Conservation (phyloP, 2,888 invertebrate genomes). For the Margaritifera margaritifera region DNA sequence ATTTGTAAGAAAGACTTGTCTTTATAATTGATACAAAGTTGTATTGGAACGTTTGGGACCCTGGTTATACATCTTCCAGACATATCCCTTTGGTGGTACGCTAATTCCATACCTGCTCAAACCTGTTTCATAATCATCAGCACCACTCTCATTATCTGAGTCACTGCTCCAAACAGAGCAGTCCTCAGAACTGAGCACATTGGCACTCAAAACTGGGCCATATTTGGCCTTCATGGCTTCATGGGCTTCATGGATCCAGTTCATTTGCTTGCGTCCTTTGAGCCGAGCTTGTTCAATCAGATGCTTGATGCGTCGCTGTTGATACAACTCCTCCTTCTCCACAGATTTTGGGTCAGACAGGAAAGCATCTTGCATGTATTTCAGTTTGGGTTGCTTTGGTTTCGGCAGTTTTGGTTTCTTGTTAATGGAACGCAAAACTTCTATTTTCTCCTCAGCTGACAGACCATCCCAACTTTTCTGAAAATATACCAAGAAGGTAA, state of each 20-base stretch:
- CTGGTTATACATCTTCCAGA: slow-evolving; percentile 23
- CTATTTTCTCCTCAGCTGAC: slow-evolving; percentile 48
- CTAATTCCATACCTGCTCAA: slow-evolving; percentile 32
- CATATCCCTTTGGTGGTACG: slow-evolving; percentile 15
- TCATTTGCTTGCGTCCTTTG: slow-evolving; percentile 47
- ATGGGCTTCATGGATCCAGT: slow-evolving; percentile 42
- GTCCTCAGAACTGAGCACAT: too few species aligned
- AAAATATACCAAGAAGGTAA: background rate
- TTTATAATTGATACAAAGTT: slow-evolving; percentile 15
- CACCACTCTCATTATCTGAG: slow-evolving; percentile 3
- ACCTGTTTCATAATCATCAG: slow-evolving; percentile 4
- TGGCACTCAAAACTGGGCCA: too few species aligned
- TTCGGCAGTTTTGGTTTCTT: slow-evolving; percentile 39
- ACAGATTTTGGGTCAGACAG: slow-evolving; percentile 23
- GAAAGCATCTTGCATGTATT: slow-evolving; percentile 34
- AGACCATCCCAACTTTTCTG: slow-evolving; percentile 35
- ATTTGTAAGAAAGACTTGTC: background rate
- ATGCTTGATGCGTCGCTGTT: slow-evolving; percentile 50
- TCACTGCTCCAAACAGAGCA: slow-evolving; percentile 1
- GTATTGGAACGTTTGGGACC: slow-evolving; percentile 25
- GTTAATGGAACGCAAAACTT: slow-evolving; percentile 45
- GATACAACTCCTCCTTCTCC: slow-evolving; percentile 43
- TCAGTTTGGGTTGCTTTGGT: slow-evolving; percentile 36
- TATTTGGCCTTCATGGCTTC: too few species aligned
- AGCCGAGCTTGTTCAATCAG: slow-evolving; percentile 47